A percentile compares a stretch with the other conserved stretches of the same genome.
phyloP scores from a whole-genome alignment of 2,113 vertebrate species.

The Irena cyanogastra region DNA sequence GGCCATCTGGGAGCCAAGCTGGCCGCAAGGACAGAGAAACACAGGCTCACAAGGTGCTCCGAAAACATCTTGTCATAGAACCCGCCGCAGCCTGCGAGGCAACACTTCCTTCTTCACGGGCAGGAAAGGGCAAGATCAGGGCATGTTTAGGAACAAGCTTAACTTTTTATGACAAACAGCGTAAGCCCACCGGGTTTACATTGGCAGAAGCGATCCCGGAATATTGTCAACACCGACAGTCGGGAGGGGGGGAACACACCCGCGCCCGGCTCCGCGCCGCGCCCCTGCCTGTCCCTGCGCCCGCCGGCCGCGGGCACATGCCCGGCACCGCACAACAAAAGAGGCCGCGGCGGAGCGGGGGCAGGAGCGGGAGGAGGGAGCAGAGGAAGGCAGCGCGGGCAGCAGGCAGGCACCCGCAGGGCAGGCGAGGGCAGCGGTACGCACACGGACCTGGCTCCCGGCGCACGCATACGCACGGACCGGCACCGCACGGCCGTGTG shows the following conservation, averaged over 20 bases:
- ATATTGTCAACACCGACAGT: not conserved
- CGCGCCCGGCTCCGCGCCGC: not conserved
- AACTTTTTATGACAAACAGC: constrained; percentile 13
- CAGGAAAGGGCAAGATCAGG: not conserved
- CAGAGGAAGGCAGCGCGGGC: not conserved
- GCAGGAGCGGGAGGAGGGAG: not conserved
- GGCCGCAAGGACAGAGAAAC: constrained; percentile 4
- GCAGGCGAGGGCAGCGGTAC: not conserved
- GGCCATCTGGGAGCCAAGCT: constrained; percentile 79
- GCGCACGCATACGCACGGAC: not conserved
- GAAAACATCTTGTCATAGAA: not conserved
- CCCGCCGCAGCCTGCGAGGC: not conserved
- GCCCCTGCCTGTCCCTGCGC: not conserved
- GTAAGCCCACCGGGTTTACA: not conserved
- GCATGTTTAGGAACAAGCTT: not conserved
- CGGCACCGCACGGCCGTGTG: not conserved
- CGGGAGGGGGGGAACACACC: not conserved
- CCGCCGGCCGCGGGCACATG: not conserved
- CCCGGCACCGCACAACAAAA: constrained; percentile 21
- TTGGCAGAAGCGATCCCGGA: not conserved
- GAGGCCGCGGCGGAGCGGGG: not conserved
- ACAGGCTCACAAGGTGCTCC: constrained; percentile 13
- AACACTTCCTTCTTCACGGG: not conserved
- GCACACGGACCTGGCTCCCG: not conserved
- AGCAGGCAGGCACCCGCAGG: not conserved